Percentiles rank a stretch among this genome's conserved stretches.
Evolutionary conservation across 2,888 invertebrate genomes (phyloP).

Genomic region (Neoscelio sp.): DNA sequence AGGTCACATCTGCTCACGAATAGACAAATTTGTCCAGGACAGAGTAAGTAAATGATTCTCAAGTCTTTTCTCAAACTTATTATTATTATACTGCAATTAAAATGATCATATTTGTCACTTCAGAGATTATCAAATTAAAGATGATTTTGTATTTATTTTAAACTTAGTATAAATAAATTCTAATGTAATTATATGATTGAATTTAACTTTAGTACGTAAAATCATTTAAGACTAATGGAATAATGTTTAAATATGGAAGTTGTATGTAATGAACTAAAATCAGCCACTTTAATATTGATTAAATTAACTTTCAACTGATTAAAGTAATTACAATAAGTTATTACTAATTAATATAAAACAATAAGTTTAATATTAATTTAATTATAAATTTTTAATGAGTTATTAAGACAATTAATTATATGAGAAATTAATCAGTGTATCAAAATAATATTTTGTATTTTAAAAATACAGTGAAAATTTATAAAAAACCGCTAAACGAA

Average conservation of each 20-base stretch:
- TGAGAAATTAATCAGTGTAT: no score
- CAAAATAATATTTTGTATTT: no score
- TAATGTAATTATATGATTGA: not conserved
- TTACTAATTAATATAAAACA: constrained; percentile 2
- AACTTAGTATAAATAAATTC: no score
- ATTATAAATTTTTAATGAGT: not conserved
- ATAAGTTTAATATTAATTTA: constrained; percentile 1
- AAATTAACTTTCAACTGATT: constrained; percentile 6
- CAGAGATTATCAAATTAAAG: no score
- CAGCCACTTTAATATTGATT: constrained; percentile 15
- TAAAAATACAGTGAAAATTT: no score
- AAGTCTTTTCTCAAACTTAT: no score
- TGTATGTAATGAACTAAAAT: constrained; percentile 2
- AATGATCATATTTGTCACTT: not conserved
- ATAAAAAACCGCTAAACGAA: no score
- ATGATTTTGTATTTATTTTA: no score
- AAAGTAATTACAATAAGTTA: constrained; percentile 18
- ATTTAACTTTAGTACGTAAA: constrained; percentile 17
- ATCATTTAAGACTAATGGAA: constrained; percentile 15
- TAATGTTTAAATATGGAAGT: constrained; percentile 9
- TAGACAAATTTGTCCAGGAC: no score
- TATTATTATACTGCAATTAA: not conserved
- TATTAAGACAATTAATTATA: constrained; percentile 6
- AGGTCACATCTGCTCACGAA: no score
- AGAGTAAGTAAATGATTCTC: no score